phyloP scores from a whole-genome alignment of 2,888 invertebrate species.

The Netelia virgata region DNA sequence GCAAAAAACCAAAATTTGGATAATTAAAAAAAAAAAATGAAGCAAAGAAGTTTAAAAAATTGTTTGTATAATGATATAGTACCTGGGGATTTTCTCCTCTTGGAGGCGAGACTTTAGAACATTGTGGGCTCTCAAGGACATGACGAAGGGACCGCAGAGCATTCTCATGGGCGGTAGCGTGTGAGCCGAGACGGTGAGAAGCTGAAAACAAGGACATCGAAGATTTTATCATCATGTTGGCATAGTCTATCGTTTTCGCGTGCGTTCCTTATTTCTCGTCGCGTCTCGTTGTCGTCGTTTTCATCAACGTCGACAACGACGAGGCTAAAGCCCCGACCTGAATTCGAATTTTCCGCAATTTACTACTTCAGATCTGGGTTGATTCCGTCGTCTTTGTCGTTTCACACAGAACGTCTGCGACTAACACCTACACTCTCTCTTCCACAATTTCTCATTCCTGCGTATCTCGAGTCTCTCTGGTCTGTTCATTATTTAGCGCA shows the following conservation, averaged over 20 bases:
- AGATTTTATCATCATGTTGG: slow-evolving; percentile 62
- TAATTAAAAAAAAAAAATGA: slow-evolving; percentile 8
- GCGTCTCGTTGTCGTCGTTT: slow-evolving; percentile 20
- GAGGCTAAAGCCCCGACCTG: slow-evolving; percentile 71
- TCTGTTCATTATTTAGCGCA: slow-evolving; percentile 45
- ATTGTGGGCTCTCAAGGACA: slow-evolving; percentile 77
- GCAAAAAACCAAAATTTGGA: slow-evolving; percentile 3
- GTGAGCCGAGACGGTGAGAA: slow-evolving; percentile 82
- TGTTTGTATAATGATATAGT: not conserved
- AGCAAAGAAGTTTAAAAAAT: slow-evolving; percentile 30
- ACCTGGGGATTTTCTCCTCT: slow-evolving; percentile 68
- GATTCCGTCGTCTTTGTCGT: slow-evolving; percentile 72
- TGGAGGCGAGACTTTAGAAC: slow-evolving; percentile 67
- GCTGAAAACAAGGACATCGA: slow-evolving; percentile 71
- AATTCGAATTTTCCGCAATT: slow-evolving; percentile 79
- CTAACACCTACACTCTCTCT: slow-evolving; percentile 60
- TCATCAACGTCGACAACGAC: slow-evolving; percentile 19
- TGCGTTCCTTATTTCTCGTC: slow-evolving; percentile 2
- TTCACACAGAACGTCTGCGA: slow-evolving; percentile 29
- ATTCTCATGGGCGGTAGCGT: slow-evolving; percentile 84
- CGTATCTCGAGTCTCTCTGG: not conserved
- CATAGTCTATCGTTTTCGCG: slow-evolving; percentile 36
- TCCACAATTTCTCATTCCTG: slow-evolving; percentile 2
- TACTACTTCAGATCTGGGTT: slow-evolving; percentile 80
- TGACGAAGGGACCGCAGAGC: slow-evolving; percentile 82